Base-by-base conservation (phyloP, 2,113 vertebrate genomes). In the Percina caprodes region DNA sequence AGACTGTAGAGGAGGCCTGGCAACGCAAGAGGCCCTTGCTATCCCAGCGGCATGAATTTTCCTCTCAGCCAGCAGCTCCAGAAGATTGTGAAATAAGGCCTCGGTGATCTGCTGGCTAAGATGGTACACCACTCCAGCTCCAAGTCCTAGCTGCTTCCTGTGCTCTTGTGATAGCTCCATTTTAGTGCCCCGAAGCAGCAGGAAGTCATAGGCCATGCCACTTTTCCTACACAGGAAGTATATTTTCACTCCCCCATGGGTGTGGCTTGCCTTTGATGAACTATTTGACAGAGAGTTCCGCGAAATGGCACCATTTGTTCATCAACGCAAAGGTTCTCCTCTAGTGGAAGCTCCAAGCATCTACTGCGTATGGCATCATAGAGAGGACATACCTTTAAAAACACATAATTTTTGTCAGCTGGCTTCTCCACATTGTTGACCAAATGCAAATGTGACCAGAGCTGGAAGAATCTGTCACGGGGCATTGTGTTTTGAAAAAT, bases 251-350 rank as follows among this genome's bases (percentile, higher is more conserved):
- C 65, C 63, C 63, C 63, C 63, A 26, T 48, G 63, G 24, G n/a
- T n/a, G n/a, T n/a, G n/a, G n/a, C 69, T 60, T 60, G 56, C 70
- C 69, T 73, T 73, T 33, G 39, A 73, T 60, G 56, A 11, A 73
- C 15, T 60, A 45, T 11, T 60, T 73, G 55, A 48, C 56, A 33
- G 42, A 30, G 55, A 72, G 69, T 52, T 52, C 19, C 5, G 15
- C 49, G 12, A 54, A 69, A 69, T 54, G 49, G 49, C 19, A 54
- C 30, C 30, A 33, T 33, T 33, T 33, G 30, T 33, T 33, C 30
- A 33, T 33, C 30, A 33, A 33, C 30, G 48, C 48, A 69, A 69
- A 69, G 48, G 66, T 35, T 69, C 48, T 69, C 67, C 49, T 69
- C 26, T 12, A 35, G 67, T 69, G 30, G 67, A 54, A 35, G 18